Conservation (phyloP, 2,797 vertebrate genomes). For the Sebastes hubbsi region DNA sequence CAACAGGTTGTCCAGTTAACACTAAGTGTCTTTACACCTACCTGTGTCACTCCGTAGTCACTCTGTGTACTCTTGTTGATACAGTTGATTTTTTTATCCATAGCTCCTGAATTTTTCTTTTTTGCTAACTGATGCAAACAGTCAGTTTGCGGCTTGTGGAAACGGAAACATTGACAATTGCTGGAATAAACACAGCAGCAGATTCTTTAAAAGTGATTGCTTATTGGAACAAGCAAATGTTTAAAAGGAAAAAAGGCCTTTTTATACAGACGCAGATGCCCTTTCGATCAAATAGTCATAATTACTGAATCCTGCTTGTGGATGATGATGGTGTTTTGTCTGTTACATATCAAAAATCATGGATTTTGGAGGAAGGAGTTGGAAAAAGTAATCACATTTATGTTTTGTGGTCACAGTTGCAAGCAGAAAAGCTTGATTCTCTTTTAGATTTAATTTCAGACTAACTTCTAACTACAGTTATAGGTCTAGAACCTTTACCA, state of each 20-base stretch:
- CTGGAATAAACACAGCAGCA: constrained; percentile 8
- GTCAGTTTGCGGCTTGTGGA: constrained; percentile 7
- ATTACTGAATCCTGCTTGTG: not conserved
- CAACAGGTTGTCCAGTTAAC: constrained; percentile 29
- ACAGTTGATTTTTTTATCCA: not conserved
- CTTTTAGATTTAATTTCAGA: not conserved
- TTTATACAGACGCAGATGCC: not conserved
- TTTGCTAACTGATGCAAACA: not conserved
- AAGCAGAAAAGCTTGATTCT: not conserved
- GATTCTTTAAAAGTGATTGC: not conserved
- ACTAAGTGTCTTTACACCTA: not conserved
- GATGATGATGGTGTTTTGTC: not conserved
- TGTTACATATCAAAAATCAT: not conserved
- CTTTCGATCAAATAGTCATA: not conserved
- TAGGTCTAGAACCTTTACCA: not conserved
- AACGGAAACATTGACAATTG: constrained; percentile 18
- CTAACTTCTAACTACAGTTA: not conserved
- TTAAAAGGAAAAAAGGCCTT: not conserved
- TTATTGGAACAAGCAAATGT: not conserved
- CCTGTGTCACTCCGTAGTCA: not conserved
- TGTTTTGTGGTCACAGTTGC: not conserved
- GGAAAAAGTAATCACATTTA: not conserved
- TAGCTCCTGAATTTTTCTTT: not conserved
- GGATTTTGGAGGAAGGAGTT: not conserved
- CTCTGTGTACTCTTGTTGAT: not conserved